Conservation (phyloP, 2,888 invertebrate genomes). For the Anthrax anthrax region DNA sequence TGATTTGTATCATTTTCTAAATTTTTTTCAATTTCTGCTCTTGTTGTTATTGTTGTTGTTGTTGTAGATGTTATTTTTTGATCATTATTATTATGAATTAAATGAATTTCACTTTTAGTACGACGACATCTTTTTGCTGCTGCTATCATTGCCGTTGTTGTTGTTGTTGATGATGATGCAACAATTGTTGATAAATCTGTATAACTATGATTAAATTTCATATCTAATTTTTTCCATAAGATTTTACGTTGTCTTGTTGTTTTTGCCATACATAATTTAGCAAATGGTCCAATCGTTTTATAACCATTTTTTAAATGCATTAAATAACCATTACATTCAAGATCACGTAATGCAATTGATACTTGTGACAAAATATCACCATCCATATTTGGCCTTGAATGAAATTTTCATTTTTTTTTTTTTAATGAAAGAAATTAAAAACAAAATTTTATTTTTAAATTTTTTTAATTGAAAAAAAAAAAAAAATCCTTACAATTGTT, state of each 20-base stretch:
- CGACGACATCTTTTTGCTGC: too few relatives aligned
- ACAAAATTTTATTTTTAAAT: background rate
- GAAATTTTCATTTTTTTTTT: too few relatives aligned
- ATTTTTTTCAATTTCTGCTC: too few relatives aligned
- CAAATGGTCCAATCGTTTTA: slow-evolving; percentile 30
- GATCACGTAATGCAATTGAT: slow-evolving; percentile 22
- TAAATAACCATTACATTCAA: slow-evolving; percentile 22
- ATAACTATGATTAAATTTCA: slow-evolving; percentile 6
- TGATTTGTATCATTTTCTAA: too few relatives aligned
- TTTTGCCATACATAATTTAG: slow-evolving; percentile 24
- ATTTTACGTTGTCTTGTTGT: slow-evolving; percentile 21
- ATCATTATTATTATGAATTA: too few relatives aligned
- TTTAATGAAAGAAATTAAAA: background rate
- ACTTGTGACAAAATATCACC: slow-evolving; percentile 29
- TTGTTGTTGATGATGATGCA: background rate
- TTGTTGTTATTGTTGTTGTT: too few relatives aligned
- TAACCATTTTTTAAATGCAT: slow-evolving; percentile 24
- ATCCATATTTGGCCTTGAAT: slow-evolving; percentile 21
- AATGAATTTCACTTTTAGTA: too few relatives aligned
- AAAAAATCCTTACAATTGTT: slow-evolving; percentile 22
- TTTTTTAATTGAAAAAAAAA: background rate
- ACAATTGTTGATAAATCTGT: background rate
- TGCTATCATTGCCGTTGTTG: too few relatives aligned
- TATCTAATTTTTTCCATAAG: slow-evolving; percentile 18
- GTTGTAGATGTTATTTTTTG: too few relatives aligned